Percentiles rank a stretch among this genome's conserved stretches.
Conservation (phyloP, 1,140 invertebrate species). For the Drosophila setifemur region DNA sequence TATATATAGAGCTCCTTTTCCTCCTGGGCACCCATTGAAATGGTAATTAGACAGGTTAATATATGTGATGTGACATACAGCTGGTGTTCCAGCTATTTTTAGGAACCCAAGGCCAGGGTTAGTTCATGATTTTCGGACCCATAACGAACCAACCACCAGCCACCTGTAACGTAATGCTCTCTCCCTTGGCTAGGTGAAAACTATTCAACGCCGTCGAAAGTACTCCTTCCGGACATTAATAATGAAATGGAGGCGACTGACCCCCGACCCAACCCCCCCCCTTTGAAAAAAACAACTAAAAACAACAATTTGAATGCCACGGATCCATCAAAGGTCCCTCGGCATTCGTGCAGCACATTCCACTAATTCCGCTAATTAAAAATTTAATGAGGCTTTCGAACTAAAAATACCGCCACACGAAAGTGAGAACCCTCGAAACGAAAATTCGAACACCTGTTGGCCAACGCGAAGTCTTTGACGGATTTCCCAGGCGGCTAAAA, state of each 20-base stretch:
- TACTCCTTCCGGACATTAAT: constrained; percentile 37
- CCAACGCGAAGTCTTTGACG: constrained; percentile 60
- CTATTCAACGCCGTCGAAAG: constrained; percentile 5
- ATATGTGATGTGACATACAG: constrained; percentile 37
- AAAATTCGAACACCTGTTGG: constrained; percentile 71
- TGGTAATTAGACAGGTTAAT: constrained; percentile 44
- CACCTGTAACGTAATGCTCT: constrained; percentile 22
- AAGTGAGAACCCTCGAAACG: not conserved
- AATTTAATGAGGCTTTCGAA: constrained; percentile 70
- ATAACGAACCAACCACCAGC: not conserved
- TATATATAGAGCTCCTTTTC: constrained; percentile 34
- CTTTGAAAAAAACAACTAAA: no score
- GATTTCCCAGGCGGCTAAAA: constrained; percentile 57
- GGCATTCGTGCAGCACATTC: constrained; percentile 39
- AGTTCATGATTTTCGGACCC: not conserved
- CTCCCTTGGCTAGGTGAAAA: not conserved
- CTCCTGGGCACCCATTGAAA: constrained; percentile 35
- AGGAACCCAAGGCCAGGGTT: constrained; percentile 37
- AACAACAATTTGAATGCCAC: constrained; percentile 3
- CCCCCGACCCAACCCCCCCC: no score
- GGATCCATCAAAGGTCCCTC: constrained; percentile 18
- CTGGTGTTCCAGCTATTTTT: constrained; percentile 22
- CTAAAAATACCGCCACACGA: constrained; percentile 60
- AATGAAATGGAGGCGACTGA: constrained; percentile 11
- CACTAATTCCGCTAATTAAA: constrained; percentile 73